phyloP scores from a whole-genome alignment of 2,113 vertebrate species.

The Dicaeum eximium region DNA sequence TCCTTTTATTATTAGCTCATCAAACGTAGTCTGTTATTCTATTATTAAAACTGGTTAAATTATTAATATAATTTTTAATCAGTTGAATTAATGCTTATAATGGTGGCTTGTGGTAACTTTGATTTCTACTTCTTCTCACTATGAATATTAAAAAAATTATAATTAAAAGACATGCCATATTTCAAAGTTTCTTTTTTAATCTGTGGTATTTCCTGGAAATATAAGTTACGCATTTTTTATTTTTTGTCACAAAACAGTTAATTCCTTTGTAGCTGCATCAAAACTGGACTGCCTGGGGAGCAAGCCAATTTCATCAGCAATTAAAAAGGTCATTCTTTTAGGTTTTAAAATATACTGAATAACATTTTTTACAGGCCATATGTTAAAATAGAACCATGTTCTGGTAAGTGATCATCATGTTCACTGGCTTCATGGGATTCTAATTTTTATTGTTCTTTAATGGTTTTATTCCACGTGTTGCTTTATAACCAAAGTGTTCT shows the following conservation, averaged over 20 bases:
- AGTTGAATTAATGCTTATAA: background rate
- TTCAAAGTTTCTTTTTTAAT: background rate
- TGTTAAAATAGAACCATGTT: conserved; percentile 13
- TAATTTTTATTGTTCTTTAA: conserved; percentile 23
- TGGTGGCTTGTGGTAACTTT: background rate
- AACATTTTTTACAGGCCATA: conserved; percentile 4
- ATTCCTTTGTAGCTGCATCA: background rate
- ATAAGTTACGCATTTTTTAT: background rate
- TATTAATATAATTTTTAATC: conserved; percentile 7
- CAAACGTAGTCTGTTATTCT: background rate
- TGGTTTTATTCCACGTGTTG: background rate
- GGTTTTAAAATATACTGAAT: conserved; percentile 23
- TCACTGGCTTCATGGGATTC: background rate
- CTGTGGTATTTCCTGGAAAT: background rate
- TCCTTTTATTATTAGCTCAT: conserved; percentile 31
- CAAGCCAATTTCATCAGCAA: conserved; percentile 43
- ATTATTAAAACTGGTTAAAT: background rate
- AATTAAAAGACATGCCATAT: background rate
- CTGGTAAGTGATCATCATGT: conserved; percentile 5
- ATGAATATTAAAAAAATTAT: background rate
- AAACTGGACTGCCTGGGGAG: conserved; percentile 38
- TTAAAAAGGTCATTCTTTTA: conserved; percentile 41
- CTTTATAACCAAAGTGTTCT: background rate
- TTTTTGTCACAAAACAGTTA: background rate
- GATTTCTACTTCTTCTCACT: background rate